Percentiles rank a stretch among this genome's conserved stretches.
Evolutionary conservation across 2,888 invertebrate species (phyloP).

Genomic region (Drosophila cracens): DNA sequence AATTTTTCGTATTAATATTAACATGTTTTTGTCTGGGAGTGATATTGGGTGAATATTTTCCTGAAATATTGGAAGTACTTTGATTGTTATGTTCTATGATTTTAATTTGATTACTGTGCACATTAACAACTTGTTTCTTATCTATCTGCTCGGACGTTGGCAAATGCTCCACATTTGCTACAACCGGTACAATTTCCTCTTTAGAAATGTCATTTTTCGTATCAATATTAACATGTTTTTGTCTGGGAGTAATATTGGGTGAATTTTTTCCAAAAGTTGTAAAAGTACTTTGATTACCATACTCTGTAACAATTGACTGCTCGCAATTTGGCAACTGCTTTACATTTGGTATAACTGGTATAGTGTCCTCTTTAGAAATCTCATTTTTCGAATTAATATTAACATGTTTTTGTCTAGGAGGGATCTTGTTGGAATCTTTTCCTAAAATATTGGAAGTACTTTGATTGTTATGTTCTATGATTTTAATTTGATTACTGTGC

Average conservation of each 20-base stretch:
- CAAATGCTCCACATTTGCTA: neutral
- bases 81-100: neutral
- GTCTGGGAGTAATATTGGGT: neutral
- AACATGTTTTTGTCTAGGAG: neutral
- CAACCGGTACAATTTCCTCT: neutral
- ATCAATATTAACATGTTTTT: conserved; percentile 1
- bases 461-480: neutral
- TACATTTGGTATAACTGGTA: neutral
- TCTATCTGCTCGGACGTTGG: neutral
- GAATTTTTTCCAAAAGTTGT: conserved; percentile 9
- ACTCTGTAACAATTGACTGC: neutral
- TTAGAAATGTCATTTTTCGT: neutral
- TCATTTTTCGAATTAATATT: neutral
- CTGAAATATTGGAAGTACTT: neutral
- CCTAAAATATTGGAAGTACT: neutral
- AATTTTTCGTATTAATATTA: neutral
- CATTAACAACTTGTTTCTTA: neutral
- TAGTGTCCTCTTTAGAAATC: neutral
- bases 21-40: neutral
- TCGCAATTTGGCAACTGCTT: neutral
- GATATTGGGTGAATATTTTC: neutral
- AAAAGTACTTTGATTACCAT: neutral
- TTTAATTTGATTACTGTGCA: neutral
- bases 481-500: neutral
- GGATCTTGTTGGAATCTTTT: neutral